A percentile compares a stretch with the other conserved stretches of the same genome.
Evolutionary conservation across 2,888 invertebrate species (phyloP).

Genomic region (Cabera pusaria): DNA sequence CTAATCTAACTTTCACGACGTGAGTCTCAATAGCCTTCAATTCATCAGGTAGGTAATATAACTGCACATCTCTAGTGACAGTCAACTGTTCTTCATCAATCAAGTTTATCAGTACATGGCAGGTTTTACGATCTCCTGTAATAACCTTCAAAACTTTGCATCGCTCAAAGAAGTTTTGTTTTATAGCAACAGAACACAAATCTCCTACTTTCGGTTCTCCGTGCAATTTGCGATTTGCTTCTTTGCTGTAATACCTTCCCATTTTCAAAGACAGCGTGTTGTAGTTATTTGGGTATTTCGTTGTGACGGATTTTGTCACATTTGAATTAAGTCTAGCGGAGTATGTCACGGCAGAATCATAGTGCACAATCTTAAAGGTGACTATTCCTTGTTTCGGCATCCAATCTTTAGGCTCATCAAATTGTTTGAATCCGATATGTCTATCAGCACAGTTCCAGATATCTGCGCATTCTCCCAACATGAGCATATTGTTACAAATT

Average conservation of each 20-base stretch:
- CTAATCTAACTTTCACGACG: slow-evolving; percentile 59
- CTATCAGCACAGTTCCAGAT: slow-evolving; percentile 82
- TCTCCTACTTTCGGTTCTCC: slow-evolving; percentile 78
- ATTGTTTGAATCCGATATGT: slow-evolving; percentile 82
- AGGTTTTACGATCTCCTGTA: slow-evolving; percentile 51
- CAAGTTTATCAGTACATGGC: slow-evolving; percentile 73
- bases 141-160: slow-evolving; percentile 80
- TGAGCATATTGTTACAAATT: slow-evolving; percentile 84
- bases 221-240: slow-evolving; percentile 55
- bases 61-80: slow-evolving; percentile 56
- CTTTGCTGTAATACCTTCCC: slow-evolving; percentile 62
- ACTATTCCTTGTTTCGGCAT: slow-evolving; percentile 81
- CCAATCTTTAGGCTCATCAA: slow-evolving; percentile 76
- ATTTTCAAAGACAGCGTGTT: slow-evolving; percentile 61
- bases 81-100: slow-evolving; percentile 84
- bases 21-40: slow-evolving; percentile 72
- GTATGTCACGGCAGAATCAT: slow-evolving; percentile 85
- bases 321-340: slow-evolving; percentile 77
- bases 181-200: slow-evolving; percentile 78
- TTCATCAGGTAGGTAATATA: slow-evolving; percentile 78
- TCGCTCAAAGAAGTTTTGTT: slow-evolving; percentile 75
- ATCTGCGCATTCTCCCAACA: slow-evolving; percentile 86
- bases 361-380: slow-evolving; percentile 81
- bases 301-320: slow-evolving; percentile 33
- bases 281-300: slow-evolving; percentile 59